Evolutionary conservation across 2,113 vertebrate genomes (phyloP), one percentile per base, ranked within the genome.

Genomic region (Callocephalon fimbriatum): DNA sequence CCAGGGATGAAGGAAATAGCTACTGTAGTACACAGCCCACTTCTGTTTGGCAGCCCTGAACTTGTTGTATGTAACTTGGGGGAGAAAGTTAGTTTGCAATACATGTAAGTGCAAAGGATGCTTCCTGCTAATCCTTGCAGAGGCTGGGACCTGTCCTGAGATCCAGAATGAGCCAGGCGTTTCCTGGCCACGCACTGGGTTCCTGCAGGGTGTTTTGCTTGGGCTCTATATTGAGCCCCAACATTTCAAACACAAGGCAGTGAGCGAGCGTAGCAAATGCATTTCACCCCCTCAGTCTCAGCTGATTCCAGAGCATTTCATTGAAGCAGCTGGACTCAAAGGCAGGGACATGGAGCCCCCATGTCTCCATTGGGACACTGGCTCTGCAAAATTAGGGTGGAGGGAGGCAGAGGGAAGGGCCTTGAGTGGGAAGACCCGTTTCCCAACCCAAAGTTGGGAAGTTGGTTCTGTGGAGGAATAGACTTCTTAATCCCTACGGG

Each of bases 81-180:
- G 17, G 12, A 61, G 18, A 23, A 86, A 32, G 23, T 54, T n/a
- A 11, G 26, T 32, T 25, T 47, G 35, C 1, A 5, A 51, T n/a
- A 32, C 1, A 2, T 40, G 0, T 3, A 74, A 38, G 45, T 47
- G 37, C 54, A 47, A 35, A 74, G 20, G 61, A 62, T 44, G 50
- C 26, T 56, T 74, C 81, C 31, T 44, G 66, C 71, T 63, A 4
- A 44, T 40, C 40, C 76, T 51, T 0, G 1, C 66, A 58, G 51
- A 71, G 23, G 37, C 47, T 53, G 22, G 18, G 76, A 32, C 35
- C 40, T 79, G 42, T 50, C 42, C 48, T 27, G 35, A 88, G 31
- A 58, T 29, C 38, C 63, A 31, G 58, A 84, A 50, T 0, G 1
- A 85, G 48, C 12, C 35, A 29, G 56, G 7, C 0, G 0, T 15